Conservation (phyloP, 2,797 vertebrate species). For the Petrocephalus sullivani region DNA sequence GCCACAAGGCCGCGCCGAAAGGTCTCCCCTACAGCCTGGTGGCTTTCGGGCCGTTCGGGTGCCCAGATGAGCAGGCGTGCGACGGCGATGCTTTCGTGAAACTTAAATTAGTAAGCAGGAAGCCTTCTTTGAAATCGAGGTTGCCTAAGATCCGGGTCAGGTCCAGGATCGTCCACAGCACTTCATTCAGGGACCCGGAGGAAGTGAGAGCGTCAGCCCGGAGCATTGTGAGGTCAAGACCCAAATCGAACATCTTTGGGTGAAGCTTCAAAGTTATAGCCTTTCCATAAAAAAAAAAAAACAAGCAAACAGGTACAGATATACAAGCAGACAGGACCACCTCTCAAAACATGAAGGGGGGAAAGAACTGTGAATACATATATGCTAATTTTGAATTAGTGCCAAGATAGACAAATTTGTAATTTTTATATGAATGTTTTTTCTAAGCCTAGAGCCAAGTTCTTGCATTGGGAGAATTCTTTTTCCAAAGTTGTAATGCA, state of each 20-base stretch:
- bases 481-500: not conserved
- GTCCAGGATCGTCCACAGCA: slow-evolving; percentile 90
- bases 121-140: slow-evolving; percentile 70
- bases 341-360: not conserved
- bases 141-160: slow-evolving; percentile 81
- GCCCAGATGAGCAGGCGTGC: slow-evolving; percentile 41
- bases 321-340: not conserved
- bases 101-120: slow-evolving; percentile 66
- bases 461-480: not conserved
- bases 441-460: not conserved
- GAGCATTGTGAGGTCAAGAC: slow-evolving; percentile 74
- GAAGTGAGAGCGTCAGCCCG: slow-evolving; percentile 64
- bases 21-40: slow-evolving; percentile 72
- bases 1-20: slow-evolving; percentile 74
- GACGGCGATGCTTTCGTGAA: slow-evolving; percentile 30
- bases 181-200: slow-evolving; percentile 72
- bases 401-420: not conserved
- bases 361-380: not conserved
- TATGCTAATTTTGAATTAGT: not conserved
- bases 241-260: slow-evolving; percentile 88
- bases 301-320: not conserved
- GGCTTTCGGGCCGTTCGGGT: slow-evolving; percentile 47
- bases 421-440: not conserved
- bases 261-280: slow-evolving; percentile 44
- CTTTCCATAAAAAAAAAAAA: not conserved